Percentiles rank a stretch among this genome's conserved stretches.
Evolutionary conservation across 2,113 vertebrate genomes (phyloP).

Genomic region (Equus quagga): DNA sequence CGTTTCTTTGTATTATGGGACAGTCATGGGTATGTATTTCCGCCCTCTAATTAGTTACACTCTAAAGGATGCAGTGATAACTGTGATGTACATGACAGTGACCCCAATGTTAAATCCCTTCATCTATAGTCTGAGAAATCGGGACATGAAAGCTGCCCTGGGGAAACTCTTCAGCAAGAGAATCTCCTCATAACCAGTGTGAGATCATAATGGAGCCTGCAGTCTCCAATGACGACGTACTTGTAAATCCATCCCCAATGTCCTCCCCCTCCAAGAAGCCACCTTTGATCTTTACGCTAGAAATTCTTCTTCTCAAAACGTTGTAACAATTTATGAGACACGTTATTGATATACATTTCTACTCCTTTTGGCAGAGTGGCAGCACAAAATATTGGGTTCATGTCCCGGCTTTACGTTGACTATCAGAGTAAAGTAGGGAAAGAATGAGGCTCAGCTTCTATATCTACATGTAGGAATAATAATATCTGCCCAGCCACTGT

Average conservation of each 20-base stretch:
- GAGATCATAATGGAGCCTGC: background rate
- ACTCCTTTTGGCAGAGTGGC: background rate
- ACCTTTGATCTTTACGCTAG: background rate
- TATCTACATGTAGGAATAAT: background rate
- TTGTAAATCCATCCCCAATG: background rate
- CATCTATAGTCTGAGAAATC: slow-evolving; percentile 72
- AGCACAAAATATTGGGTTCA: background rate
- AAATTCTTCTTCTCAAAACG: background rate
- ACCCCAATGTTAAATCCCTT: slow-evolving; percentile 73
- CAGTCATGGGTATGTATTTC: slow-evolving; percentile 77
- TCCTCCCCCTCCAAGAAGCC: background rate
- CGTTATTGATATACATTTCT: background rate
- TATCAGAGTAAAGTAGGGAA: background rate
- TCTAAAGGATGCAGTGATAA: background rate
- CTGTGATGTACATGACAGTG: slow-evolving; percentile 53
- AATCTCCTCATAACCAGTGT: background rate
- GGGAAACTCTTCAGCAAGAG: slow-evolving; percentile 5
- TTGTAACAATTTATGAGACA: background rate
- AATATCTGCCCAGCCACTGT: background rate
- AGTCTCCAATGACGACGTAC: background rate
- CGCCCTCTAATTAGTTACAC: slow-evolving; percentile 60
- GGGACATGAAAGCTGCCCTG: slow-evolving; percentile 52
- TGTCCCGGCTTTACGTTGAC: too few species aligned
- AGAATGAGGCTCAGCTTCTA: background rate
- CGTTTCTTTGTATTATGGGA: slow-evolving; percentile 76